Base-by-base conservation (phyloP, 2,888 invertebrate species). In the Euproctis similis region DNA sequence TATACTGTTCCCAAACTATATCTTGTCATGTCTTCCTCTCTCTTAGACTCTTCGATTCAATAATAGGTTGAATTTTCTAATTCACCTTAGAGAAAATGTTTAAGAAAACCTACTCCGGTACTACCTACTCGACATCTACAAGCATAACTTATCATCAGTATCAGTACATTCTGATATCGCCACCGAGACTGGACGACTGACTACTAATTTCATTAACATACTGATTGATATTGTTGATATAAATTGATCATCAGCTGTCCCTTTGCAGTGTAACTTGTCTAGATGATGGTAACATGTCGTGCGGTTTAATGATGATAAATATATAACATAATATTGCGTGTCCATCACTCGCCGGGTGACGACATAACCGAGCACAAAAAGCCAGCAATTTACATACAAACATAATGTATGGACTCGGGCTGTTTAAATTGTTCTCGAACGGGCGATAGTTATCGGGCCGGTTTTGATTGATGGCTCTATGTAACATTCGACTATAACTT, bases 151-250 rank as follows among this genome's bases (percentile, higher is more conserved):
- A n/a, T n/a, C n/a, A n/a, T n/a, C n/a, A n/a, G n/a, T n/a, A n/a
- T n/a, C n/a, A n/a, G n/a, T n/a, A n/a, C n/a, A n/a, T n/a, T n/a
- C n/a, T 24, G 16, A 34, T 24, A 25, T 26, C 34, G 41, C 36
- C 36, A 27, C 8, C 21, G 37, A 25, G 39, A 46, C 44, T 36
- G 36, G 46, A n/a, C n/a, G n/a, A n/a, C n/a, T n/a, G n/a, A 48
- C 35, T 26, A 48, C 48, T 49, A 48, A 53, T 57, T 58, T 43
- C 43, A 67, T 68, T 61, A 60, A 36, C 56, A 65, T 63, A 59
- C 48, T 53, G 39, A 55, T 61, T 53, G 39, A 55, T 61, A 47
- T 43, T 53, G 55, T 52, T 51, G 36, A 47, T 53, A 55, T 53
- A 48, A 57, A 62, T 63, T 59, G 53, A 59, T 60, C 46, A 46